A percentile compares a stretch with the other conserved stretches of the same genome.
phyloP scores from a whole-genome alignment of 2,888 invertebrate species.

The Dorcus parallelipipedus region DNA sequence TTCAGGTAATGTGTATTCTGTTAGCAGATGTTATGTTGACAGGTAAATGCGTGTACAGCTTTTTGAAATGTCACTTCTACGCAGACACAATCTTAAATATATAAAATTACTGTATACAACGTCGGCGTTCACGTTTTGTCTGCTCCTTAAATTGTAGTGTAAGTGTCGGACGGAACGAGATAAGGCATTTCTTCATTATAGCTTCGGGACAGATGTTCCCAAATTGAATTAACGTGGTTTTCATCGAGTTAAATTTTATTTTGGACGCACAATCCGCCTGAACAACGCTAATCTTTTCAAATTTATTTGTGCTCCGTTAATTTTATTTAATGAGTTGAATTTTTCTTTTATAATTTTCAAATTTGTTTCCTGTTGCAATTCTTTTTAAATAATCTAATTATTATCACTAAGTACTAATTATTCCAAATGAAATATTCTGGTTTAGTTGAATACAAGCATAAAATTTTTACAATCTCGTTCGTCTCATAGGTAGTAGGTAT shows the following conservation, averaged over 20 bases:
- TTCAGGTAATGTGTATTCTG: conserved; percentile 39
- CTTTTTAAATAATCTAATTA: too few species aligned
- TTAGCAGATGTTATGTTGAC: conserved; percentile 37
- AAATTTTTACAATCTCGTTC: too few species aligned
- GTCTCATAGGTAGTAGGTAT: too few species aligned
- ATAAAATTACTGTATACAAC: conserved; percentile 44
- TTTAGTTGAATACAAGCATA: too few species aligned
- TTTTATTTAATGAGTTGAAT: not conserved
- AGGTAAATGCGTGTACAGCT: conserved; percentile 33
- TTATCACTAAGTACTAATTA: too few species aligned
- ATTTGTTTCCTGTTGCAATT: too few species aligned
- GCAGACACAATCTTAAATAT: conserved; percentile 39
- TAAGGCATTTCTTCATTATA: conserved; percentile 23
- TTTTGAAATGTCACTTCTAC: conserved; percentile 37
- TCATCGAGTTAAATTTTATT: not conserved
- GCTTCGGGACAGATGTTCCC: conserved; percentile 21
- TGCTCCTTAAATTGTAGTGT: conserved; percentile 40
- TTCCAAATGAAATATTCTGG: too few species aligned
- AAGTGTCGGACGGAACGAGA: conserved; percentile 33
- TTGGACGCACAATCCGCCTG: not conserved
- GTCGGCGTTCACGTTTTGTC: conserved; percentile 28
- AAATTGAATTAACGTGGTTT: conserved; percentile 15
- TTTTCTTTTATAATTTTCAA: too few species aligned
- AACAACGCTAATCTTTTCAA: not conserved
- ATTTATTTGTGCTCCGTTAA: not conserved